Conservation (phyloP, 2,113 vertebrate genomes). For the Catharus bicknelli region DNA sequence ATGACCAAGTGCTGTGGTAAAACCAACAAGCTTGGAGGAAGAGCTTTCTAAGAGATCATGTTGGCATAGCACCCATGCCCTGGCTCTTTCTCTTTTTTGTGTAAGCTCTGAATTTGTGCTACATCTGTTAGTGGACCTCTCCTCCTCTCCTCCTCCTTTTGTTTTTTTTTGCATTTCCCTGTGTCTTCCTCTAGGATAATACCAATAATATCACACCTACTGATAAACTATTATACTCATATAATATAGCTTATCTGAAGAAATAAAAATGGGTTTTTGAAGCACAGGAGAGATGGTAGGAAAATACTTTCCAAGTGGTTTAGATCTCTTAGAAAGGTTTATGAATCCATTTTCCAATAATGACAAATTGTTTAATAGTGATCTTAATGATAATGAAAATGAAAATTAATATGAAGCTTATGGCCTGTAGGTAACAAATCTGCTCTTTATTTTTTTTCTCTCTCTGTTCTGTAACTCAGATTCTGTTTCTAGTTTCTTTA, state of each 20-base stretch:
- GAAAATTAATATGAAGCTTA: not conserved
- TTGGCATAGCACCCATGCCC: not conserved
- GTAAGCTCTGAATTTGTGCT: not conserved
- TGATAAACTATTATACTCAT: rapidly evolving
- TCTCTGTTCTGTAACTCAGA: not conserved
- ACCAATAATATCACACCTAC: rapidly evolving
- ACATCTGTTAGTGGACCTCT: not conserved
- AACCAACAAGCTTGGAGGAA: not conserved
- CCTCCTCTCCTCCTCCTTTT: not conserved
- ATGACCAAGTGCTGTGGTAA: not conserved
- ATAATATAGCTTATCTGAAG: not conserved
- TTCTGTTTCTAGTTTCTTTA: not conserved
- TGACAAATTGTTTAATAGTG: not conserved
- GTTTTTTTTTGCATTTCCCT: not conserved
- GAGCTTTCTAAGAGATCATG: not conserved
- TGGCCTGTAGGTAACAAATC: not conserved
- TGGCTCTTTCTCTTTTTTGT: not conserved
- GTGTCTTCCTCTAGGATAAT: not conserved
- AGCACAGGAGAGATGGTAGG: not conserved
- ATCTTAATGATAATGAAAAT: not conserved
- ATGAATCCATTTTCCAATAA: not conserved
- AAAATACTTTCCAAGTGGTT: not conserved
- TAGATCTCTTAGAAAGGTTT: not conserved
- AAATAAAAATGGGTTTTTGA: not conserved
- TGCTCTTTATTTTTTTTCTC: not conserved